Base-by-base conservation (phyloP, 2,113 vertebrate genomes). In the Zosterops lateralis region DNA sequence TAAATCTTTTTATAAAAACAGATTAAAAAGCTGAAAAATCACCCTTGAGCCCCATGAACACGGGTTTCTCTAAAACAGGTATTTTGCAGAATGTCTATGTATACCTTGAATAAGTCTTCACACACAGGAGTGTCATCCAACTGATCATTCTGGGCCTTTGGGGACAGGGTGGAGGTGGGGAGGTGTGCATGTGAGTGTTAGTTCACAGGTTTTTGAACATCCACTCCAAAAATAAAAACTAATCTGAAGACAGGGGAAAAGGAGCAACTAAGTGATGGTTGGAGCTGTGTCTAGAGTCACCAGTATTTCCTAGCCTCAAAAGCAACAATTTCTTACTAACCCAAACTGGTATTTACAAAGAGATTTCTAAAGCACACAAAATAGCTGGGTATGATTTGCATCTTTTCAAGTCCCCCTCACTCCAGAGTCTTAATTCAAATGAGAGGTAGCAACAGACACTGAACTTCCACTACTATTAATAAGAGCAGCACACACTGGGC, bases 21-120 rank as follows among this genome's bases (percentile, higher is more conserved):
- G 8, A 71, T 44, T 48, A 8, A 84, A 87, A 92, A 87, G 22
- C 20, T 62, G 18, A 51, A 48, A 94, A 64, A 26, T 60, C 16
- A 76, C 34, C 3, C 0, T 60, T 18, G 6, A 84, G 24, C 31
- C 45, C 29, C 42, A 47, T 1, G 65, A 47, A 88, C 16, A 9
- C 16, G 56, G 24, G 40, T 67, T 66, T 83, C 31, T 67, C 45
- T 34, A 24, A 79, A 94, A 68, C 12, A 81, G 17, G 21, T 56
- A 26, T 84, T 91, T 36, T 75, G 29, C 19, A 40, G 24, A 25
- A 12, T 14, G 9, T 29, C 13, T 21, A 1, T 42, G 1, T 15
- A 7, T 11, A 6, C 0, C 0, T 8, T 40, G 47, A 70, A 2
- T 6, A 83, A 38, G 9, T 44, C 12, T 20, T 93, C 32, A n/a